These are phyloP conservation scores for Melanerpes formicivorus DNA, from an alignment of 2,113 vertebrate species.

Conservation along the genomic window DNA sequence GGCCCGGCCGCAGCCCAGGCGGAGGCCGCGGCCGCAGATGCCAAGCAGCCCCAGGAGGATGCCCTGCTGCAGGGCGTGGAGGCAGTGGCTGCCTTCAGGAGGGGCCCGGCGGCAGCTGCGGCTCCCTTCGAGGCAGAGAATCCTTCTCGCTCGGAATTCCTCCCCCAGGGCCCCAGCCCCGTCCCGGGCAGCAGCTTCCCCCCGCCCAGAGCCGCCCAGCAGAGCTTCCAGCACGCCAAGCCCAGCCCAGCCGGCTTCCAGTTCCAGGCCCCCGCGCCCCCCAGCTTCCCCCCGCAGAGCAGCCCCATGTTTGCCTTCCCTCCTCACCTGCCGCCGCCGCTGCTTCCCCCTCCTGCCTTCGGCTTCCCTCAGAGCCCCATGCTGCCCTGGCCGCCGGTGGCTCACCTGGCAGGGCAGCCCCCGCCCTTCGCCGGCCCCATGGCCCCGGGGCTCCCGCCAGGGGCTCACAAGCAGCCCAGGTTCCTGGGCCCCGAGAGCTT, in stretches of 20 bases:
- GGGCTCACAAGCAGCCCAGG: conserved; percentile 70
- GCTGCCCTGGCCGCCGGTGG: conserved; percentile 79
- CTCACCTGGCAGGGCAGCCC: conserved; percentile 78
- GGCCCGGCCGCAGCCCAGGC: conserved; percentile 52
- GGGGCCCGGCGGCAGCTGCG: conserved; percentile 65
- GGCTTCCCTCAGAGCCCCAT: conserved; percentile 80
- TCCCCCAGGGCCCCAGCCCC: conserved; percentile 68
- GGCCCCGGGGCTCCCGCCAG: conserved; percentile 69
- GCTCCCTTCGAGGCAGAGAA: conserved; percentile 78
- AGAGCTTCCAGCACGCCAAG: conserved; percentile 75
- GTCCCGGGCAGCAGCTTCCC: conserved; percentile 70
- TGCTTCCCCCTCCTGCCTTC: conserved; percentile 80
- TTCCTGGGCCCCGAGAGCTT: conserved; percentile 80
- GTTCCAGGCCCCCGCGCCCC: conserved; percentile 70
- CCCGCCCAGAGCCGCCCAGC: conserved; percentile 72
- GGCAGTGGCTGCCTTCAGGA: conserved; percentile 77
- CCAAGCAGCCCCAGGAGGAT: conserved; percentile 63
- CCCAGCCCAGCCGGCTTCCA: conserved; percentile 75
- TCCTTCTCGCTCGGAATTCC: conserved; percentile 66
- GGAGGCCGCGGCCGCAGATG: conserved; percentile 29
- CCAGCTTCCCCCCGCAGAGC: conserved; percentile 72
- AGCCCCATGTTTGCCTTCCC: conserved; percentile 80
- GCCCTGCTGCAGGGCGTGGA: conserved; percentile 76
- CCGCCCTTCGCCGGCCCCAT: conserved; percentile 77
- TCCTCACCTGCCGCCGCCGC: conserved; percentile 80